These are phyloP conservation scores for Periphyllus acericola DNA, from an alignment of 2,888 invertebrate species.

Conservation along the genomic window DNA sequence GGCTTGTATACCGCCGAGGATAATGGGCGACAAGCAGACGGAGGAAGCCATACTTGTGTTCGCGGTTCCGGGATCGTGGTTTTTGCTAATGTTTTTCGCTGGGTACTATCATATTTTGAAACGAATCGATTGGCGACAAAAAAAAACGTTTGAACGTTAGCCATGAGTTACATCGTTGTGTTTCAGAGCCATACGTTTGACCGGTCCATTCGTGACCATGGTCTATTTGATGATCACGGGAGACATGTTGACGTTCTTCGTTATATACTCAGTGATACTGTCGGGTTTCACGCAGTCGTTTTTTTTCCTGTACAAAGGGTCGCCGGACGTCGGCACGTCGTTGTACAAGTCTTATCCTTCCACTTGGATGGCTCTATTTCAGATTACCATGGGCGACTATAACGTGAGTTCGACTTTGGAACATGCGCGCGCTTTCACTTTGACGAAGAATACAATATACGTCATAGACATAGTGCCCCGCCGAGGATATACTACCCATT, in stretches of 20 bases:
- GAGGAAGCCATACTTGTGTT: slow-evolving; percentile 94
- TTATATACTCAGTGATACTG: slow-evolving; percentile 93
- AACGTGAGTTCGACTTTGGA: slow-evolving; percentile 76
- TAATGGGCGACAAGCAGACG: slow-evolving; percentile 77
- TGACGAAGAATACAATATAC: not conserved
- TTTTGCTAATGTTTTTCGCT: slow-evolving; percentile 97
- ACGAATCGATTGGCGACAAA: not conserved
- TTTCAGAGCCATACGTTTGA: slow-evolving; percentile 87
- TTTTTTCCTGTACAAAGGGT: slow-evolving; percentile 92
- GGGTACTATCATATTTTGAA: slow-evolving; percentile 75
- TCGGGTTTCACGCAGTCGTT: slow-evolving; percentile 97
- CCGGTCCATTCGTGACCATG: slow-evolving; percentile 99
- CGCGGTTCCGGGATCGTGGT: slow-evolving; percentile 96
- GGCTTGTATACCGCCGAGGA: slow-evolving; percentile 87
- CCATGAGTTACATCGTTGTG: slow-evolving; percentile 33
- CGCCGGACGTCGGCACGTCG: slow-evolving; percentile 82
- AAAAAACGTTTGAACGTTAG: not conserved
- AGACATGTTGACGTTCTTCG: slow-evolving; percentile 97
- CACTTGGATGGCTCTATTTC: slow-evolving; percentile 98
- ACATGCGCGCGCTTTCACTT: not conserved
- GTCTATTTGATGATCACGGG: slow-evolving; percentile 99
- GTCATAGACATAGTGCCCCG: too few relatives aligned
- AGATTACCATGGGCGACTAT: slow-evolving; percentile 97
- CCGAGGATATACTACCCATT: too few relatives aligned
- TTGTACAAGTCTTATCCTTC: slow-evolving; percentile 86